Evolutionary conservation across 2,888 invertebrate genomes (phyloP), one percentile per base, ranked within the genome.

Genomic region (Macaria liturata): DNA sequence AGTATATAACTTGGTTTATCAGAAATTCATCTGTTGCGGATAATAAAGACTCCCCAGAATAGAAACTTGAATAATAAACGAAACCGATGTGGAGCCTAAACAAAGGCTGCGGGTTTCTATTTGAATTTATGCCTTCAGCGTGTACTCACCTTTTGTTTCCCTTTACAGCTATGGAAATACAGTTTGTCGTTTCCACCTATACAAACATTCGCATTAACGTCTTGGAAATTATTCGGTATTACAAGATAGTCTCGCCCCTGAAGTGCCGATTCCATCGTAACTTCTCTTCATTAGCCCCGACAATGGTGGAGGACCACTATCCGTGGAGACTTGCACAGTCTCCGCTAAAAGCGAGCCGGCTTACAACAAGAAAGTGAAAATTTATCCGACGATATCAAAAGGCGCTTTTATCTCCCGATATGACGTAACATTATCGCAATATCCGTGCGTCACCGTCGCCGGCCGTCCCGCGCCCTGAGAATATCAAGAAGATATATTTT

Each of bases 401-500:
- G 82, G 82, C 73, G 76, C 75, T 76, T 85, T 86, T 86, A 86
- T 87, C 84, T 81, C 72, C 74, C 74, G 79, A 82, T 83, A 85
- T 85, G 84, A 86, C 84, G 80, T 83, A 81, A 84, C 84, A 86
- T 87, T 86, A 86, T 88, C 86, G 83, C 86, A 88, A 88, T 88
- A 88, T 87, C 86, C 84, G 80, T 80, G 84, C 83, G 82, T 81
- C 57, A 62, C 61, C 59, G 59, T 62, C 82, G 83, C 74, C 83
- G 81, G 78, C 83, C 82, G 86, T 82, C 82, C 83, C 82, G 82
- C 81, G 81, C 83, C 79, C 81, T 76, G 80, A 81, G 83, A 89
- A 89, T 87, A 89, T 87, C 87, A 87, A 86, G 85, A 84, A 89
- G 86, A 88, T 89, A 88, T 88, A 89, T 88, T 88, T 88, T 85